These are phyloP conservation scores for Chloroclystis v-ata DNA, from an alignment of 2,888 invertebrate genomes.

Conservation along the genomic window DNA sequence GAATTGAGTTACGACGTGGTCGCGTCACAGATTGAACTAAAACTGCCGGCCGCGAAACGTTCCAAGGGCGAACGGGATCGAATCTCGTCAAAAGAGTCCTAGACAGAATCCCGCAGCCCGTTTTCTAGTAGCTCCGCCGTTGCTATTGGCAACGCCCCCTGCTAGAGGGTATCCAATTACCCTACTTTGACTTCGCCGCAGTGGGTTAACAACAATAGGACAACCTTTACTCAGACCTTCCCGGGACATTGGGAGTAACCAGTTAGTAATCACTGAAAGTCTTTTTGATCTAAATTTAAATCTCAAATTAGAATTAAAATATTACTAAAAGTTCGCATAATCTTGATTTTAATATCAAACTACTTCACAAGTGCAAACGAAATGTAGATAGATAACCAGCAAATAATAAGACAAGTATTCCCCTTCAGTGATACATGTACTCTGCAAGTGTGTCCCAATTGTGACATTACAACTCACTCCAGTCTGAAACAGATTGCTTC, in stretches of 20 bases:
- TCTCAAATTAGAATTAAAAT: too few relatives aligned
- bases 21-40: constrained; percentile 84
- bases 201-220: constrained; percentile 6
- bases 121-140: constrained; percentile 84
- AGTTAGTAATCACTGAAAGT: constrained; percentile 14
- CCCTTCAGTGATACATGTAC: constrained; percentile 56
- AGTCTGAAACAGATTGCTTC: constrained; percentile 37
- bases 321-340: too few relatives aligned
- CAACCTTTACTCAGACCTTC: constrained; percentile 88
- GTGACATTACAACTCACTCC: constrained; percentile 84
- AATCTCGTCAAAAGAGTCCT: constrained; percentile 73
- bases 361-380: too few relatives aligned
- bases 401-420: neutral
- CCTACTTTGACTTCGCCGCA: constrained; percentile 25
- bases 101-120: constrained; percentile 59
- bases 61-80: constrained; percentile 75
- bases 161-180: constrained; percentile 72
- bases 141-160: constrained; percentile 78
- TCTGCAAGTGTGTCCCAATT: constrained; percentile 82
- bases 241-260: constrained; percentile 78
- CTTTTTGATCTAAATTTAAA: neutral
- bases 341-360: too few relatives aligned
- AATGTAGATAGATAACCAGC: too few relatives aligned
- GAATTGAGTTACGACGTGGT: constrained; percentile 84
- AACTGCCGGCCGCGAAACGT: constrained; percentile 82